Percentiles rank a stretch among this genome's conserved stretches.
Conservation (phyloP, 1,140 invertebrate genomes). For the Dryas iulia region DNA sequence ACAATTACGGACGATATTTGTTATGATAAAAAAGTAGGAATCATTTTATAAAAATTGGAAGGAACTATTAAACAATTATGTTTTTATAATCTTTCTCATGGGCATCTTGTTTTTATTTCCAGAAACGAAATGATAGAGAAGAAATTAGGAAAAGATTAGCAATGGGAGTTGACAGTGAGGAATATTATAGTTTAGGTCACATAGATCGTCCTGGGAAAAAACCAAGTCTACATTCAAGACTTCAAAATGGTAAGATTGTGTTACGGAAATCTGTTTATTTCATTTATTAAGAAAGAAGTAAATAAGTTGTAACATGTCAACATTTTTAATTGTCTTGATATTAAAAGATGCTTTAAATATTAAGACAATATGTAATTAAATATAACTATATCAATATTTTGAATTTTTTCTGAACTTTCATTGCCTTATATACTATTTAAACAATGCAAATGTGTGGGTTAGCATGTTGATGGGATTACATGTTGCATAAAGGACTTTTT, state of each 20-base stretch:
- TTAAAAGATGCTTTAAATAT: no score
- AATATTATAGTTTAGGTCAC: slow-evolving; percentile 83
- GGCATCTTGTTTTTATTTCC: slow-evolving; percentile 51
- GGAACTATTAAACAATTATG: no score
- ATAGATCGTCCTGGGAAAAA: slow-evolving; percentile 86
- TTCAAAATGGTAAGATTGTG: slow-evolving; percentile 87
- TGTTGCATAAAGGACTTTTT: neutral
- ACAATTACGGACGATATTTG: slow-evolving; percentile 75
- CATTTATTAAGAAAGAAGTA: no score
- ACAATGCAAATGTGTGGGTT: neutral
- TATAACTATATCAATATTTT: no score
- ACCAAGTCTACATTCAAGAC: slow-evolving; percentile 91
- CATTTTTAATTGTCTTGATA: no score
- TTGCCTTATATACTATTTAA: neutral
- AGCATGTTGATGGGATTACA: neutral
- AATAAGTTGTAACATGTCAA: no score
- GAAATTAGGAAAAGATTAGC: slow-evolving; percentile 93
- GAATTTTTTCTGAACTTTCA: no score
- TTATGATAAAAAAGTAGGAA: slow-evolving; percentile 63
- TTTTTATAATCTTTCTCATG: slow-evolving; percentile 16
- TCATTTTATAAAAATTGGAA: neutral
- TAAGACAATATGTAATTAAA: no score
- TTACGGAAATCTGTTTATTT: neutral
- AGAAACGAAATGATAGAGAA: slow-evolving; percentile 94
- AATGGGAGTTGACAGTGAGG: slow-evolving; percentile 91